These are phyloP conservation scores for Mellilla xanthometata DNA, from an alignment of 2,888 invertebrate genomes.

Conservation along the genomic window DNA sequence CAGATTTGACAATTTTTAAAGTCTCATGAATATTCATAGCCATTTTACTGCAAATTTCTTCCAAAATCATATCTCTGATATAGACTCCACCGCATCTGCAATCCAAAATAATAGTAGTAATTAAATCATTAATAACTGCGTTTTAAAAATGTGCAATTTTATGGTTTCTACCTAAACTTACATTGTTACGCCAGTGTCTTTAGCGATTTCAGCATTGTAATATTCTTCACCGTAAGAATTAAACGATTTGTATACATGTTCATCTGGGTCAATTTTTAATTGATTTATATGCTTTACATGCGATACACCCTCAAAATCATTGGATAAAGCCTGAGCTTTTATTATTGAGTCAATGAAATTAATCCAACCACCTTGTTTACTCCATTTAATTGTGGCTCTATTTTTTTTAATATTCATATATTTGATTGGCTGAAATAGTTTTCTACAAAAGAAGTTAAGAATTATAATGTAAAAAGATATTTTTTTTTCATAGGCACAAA, in stretches of 20 bases:
- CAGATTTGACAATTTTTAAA: too few species aligned
- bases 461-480: too few species aligned
- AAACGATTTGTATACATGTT: conserved; percentile 1
- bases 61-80: conserved; percentile 1
- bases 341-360: conserved; percentile 19
- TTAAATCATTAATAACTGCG: too few species aligned
- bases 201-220: conserved; percentile 1
- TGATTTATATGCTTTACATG: conserved; percentile 13
- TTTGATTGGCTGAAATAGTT: too few species aligned
- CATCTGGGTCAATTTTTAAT: conserved; percentile 10
- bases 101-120: not conserved
- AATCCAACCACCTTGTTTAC: conserved; percentile 11
- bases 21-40: too few species aligned
- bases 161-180: too few species aligned
- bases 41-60: too few species aligned
- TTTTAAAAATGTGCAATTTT: too few species aligned
- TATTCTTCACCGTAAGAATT: not conserved
- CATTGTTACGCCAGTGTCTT: conserved; percentile 3
- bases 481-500: too few species aligned
- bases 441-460: too few species aligned
- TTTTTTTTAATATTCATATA: conserved; percentile 8
- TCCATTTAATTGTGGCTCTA: conserved; percentile 20
- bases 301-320: conserved; percentile 9
- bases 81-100: conserved; percentile 13
- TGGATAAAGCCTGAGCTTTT: conserved; percentile 10